Evolutionary conservation across 2,888 invertebrate species (phyloP).

Genomic region (Venustoraphidia nigricollis): DNA sequence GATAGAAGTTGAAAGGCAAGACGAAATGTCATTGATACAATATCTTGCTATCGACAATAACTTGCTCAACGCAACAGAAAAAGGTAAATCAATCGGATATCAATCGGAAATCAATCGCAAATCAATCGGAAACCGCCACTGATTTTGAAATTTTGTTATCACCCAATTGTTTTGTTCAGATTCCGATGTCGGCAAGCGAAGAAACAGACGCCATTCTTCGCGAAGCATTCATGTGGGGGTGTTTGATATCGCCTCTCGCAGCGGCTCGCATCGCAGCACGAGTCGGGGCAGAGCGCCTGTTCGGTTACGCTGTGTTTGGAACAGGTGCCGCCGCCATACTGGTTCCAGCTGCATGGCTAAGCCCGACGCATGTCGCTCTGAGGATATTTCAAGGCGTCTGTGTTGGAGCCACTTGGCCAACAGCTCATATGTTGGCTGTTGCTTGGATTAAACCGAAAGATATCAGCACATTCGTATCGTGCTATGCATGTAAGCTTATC

Average conservation of each 20-base stretch:
- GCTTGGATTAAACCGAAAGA: slow-evolving; percentile 40
- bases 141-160: neutral
- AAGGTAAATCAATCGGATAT: too few species aligned
- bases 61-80: too few species aligned
- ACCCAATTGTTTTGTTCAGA: slow-evolving; percentile 16
- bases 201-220: slow-evolving; percentile 35
- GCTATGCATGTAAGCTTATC: slow-evolving; percentile 30
- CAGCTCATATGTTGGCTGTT: slow-evolving; percentile 40
- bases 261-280: slow-evolving; percentile 38
- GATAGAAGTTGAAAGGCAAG: too few species aligned
- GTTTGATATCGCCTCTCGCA: slow-evolving; percentile 35
- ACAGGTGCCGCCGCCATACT: slow-evolving; percentile 35
- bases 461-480: slow-evolving; percentile 37
- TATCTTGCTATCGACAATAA: too few species aligned
- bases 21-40: too few species aligned
- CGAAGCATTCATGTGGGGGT: slow-evolving; percentile 41
- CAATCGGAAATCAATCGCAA: too few species aligned
- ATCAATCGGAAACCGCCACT: too few species aligned
- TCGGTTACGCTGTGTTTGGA: slow-evolving; percentile 36
- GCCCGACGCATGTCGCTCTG: slow-evolving; percentile 37
- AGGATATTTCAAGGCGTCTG: slow-evolving; percentile 38
- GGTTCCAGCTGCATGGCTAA: slow-evolving; percentile 39
- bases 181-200: slow-evolving; percentile 35
- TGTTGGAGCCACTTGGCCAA: slow-evolving; percentile 41
- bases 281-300: slow-evolving; percentile 37